Evolutionary conservation across 2,888 invertebrate genomes (phyloP).

Genomic region (Apantesis nais): DNA sequence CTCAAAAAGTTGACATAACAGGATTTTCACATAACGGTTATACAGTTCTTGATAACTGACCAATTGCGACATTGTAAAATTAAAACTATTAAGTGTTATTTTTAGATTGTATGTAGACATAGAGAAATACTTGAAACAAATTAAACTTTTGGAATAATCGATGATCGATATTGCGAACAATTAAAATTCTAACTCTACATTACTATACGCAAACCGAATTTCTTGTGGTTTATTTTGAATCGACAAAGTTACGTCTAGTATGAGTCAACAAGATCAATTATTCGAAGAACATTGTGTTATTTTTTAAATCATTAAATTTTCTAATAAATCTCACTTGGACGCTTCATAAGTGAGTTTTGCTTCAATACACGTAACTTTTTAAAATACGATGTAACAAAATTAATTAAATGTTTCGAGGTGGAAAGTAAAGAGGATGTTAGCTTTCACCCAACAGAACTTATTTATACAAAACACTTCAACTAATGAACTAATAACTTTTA

Average conservation of each 20-base stretch:
- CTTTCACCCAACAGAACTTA: neutral
- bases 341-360: neutral
- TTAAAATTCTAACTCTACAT: neutral
- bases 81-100: neutral
- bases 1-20: no score
- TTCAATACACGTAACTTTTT: neutral
- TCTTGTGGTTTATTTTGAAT: neutral
- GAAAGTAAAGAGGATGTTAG: neutral
- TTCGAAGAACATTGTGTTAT: neutral
- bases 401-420: neutral
- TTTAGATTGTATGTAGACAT: neutral
- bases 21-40: neutral
- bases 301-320: neutral
- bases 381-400: neutral
- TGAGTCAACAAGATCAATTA: neutral
- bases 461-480: neutral
- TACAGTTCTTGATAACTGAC: neutral
- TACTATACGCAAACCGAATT: neutral
- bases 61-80: neutral
- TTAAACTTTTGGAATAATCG: neutral
- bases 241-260: neutral
- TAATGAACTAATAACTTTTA: slow-evolving; percentile 1
- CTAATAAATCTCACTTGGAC: neutral
- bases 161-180: neutral
- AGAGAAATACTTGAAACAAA: neutral